Percentiles rank a stretch among this genome's conserved stretches.
Conservation (phyloP, 2,113 vertebrate species). For the Acrocephalus kingi region DNA sequence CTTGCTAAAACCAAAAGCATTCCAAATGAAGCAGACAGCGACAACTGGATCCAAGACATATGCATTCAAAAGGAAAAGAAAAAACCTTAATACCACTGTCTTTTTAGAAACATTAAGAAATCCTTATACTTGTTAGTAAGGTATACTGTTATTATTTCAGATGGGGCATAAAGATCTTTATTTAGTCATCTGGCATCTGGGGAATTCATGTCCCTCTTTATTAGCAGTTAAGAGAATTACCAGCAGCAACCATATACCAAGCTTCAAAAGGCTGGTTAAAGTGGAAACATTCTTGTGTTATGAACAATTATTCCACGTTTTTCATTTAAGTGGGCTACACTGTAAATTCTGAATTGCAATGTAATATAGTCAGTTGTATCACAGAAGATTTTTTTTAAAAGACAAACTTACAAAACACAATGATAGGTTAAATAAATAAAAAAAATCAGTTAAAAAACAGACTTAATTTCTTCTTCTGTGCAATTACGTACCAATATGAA, state of each 20-base stretch:
- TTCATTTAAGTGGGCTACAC: constrained; percentile 75
- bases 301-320: constrained; percentile 60
- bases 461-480: constrained; percentile 70
- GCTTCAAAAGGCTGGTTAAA: constrained; percentile 32
- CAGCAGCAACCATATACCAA: constrained; percentile 2
- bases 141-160: neutral
- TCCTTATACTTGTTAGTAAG: constrained; percentile 23
- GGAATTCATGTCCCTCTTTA: neutral
- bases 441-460: constrained; percentile 74
- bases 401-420: constrained; percentile 71
- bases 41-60: neutral
- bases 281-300: neutral
- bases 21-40: neutral
- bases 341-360: constrained; percentile 71
- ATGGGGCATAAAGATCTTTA: neutral
- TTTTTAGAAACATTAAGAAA: neutral
- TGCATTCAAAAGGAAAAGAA: neutral
- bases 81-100: neutral
- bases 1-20: constrained; percentile 27
- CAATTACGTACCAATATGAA: constrained; percentile 74
- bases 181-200: neutral
- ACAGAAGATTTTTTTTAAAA: constrained; percentile 51
- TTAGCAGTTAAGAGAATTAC: constrained; percentile 20
- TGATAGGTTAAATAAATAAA: constrained; percentile 81
- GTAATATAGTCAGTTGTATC: constrained; percentile 68